A percentile compares a stretch with the other conserved stretches of the same genome.
Conservation (phyloP, 2,113 vertebrate genomes). For the Chlamydotis undulata region DNA sequence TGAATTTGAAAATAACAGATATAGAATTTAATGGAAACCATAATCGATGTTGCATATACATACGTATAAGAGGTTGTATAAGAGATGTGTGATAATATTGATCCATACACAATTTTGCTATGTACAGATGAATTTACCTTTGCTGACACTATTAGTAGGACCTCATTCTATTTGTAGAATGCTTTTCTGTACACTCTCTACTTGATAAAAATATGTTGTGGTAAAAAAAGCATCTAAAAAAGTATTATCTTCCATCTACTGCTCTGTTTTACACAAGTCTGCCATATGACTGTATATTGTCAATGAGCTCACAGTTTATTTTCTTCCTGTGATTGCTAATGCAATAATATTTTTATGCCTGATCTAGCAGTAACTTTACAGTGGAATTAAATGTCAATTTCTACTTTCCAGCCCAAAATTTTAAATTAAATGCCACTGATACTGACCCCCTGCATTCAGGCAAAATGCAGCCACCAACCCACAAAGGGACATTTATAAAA, state of each 20-base stretch:
- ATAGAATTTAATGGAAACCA: background rate
- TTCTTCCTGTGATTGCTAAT: slow-evolving; percentile 35
- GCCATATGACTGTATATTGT: background rate
- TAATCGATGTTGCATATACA: background rate
- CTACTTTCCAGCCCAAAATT: slow-evolving; percentile 42
- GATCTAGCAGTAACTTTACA: slow-evolving; percentile 53
- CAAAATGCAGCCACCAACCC: slow-evolving; percentile 50
- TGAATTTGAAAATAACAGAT: background rate
- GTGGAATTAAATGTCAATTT: slow-evolving; percentile 63
- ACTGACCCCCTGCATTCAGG: slow-evolving; percentile 33
- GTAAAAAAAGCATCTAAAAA: background rate
- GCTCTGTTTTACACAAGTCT: background rate
- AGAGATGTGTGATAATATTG: background rate
- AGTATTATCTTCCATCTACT: background rate
- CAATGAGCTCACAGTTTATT: slow-evolving; percentile 11
- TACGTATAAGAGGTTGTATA: too few relatives aligned
- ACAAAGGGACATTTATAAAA: slow-evolving; percentile 79
- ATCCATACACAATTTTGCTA: background rate
- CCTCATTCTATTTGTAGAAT: background rate
- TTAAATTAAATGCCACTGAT: slow-evolving; percentile 52
- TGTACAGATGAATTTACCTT: background rate
- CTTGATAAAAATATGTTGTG: background rate
- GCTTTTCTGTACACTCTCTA: background rate
- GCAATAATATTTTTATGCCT: slow-evolving; percentile 54
- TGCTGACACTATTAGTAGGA: background rate